phyloP scores from a whole-genome alignment of 1,140 invertebrate genomes.

The Hylaeus anthracinus region DNA sequence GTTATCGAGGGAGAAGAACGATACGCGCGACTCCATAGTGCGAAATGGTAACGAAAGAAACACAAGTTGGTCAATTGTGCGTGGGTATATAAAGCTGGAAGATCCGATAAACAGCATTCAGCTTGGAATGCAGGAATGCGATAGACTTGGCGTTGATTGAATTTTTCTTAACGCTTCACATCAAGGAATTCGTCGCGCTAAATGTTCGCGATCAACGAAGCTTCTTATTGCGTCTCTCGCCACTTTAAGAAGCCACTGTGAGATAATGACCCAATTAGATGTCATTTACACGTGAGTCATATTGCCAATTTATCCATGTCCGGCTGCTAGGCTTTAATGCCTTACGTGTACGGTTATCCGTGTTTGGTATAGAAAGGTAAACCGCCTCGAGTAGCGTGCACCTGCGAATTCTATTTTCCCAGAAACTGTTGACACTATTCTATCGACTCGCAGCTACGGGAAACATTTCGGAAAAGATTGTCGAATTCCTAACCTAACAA shows the following conservation, averaged over 20 bases:
- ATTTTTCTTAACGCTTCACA: not conserved
- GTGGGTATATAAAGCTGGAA: not conserved
- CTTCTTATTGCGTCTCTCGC: slow-evolving; percentile 47
- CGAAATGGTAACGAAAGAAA: not conserved
- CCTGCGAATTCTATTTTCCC: not conserved
- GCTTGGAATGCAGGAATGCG: not conserved
- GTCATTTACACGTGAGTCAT: slow-evolving; percentile 74
- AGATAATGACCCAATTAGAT: slow-evolving; percentile 75
- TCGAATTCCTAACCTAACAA: too few relatives aligned
- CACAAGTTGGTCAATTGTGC: too few relatives aligned
- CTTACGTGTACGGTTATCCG: slow-evolving; percentile 45
- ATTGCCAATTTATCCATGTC: slow-evolving; percentile 70
- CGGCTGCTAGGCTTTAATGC: slow-evolving; percentile 63
- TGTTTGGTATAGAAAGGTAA: slow-evolving; percentile 62
- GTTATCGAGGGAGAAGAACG: slow-evolving; percentile 15
- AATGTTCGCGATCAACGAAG: slow-evolving; percentile 11
- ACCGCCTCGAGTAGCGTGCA: not conserved
- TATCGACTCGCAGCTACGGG: too few relatives aligned
- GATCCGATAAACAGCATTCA: too few relatives aligned
- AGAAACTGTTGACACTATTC: not conserved
- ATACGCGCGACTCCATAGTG: not conserved
- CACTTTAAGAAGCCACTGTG: slow-evolving; percentile 60
- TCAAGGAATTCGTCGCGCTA: not conserved
- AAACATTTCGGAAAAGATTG: not conserved
- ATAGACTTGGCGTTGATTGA: not conserved